These are phyloP conservation scores for Bombus impatiens DNA, from an alignment of 1,140 invertebrate genomes.

Conservation along the genomic window DNA sequence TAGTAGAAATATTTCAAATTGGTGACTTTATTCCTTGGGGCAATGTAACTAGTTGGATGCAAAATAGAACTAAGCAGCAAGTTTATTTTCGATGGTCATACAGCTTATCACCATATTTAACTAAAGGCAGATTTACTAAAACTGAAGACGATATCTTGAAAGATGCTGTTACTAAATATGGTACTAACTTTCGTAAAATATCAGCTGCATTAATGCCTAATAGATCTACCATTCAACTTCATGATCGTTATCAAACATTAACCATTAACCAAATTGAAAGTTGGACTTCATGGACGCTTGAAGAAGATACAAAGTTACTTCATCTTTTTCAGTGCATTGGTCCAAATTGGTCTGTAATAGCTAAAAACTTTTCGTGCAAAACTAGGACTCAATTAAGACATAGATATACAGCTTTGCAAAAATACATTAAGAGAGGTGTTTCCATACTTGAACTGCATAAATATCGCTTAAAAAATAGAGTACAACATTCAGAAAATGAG, in stretches of 20 bases:
- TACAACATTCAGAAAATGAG: neutral
- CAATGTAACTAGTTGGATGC: conserved; percentile 84
- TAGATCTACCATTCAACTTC: conserved; percentile 83
- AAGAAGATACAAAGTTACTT: conserved; percentile 80
- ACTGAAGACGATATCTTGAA: conserved; percentile 85
- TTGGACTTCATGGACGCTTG: conserved; percentile 78
- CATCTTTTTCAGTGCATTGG: conserved; percentile 75
- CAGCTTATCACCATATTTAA: conserved; percentile 78
- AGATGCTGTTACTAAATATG: conserved; percentile 84
- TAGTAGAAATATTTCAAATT: conserved; percentile 83
- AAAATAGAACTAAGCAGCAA: conserved; percentile 85
- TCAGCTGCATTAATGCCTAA: conserved; percentile 81
- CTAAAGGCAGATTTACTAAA: conserved; percentile 84
- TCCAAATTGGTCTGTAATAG: conserved; percentile 80
- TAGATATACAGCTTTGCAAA: conserved; percentile 76
- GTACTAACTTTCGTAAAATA: conserved; percentile 83
- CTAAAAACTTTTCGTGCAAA: conserved; percentile 76
- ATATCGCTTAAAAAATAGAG: no score
- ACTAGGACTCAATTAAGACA: conserved; percentile 81
- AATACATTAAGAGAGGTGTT: conserved; percentile 27
- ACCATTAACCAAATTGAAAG: conserved; percentile 70
- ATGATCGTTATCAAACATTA: conserved; percentile 82
- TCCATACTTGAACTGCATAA: conserved; percentile 37
- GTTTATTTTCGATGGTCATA: conserved; percentile 83
- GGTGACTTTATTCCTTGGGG: conserved; percentile 87